Evolutionary conservation across 1,140 invertebrate species (phyloP), one percentile per base, ranked within the genome.

Genomic region (Hirudo medicinalis): DNA sequence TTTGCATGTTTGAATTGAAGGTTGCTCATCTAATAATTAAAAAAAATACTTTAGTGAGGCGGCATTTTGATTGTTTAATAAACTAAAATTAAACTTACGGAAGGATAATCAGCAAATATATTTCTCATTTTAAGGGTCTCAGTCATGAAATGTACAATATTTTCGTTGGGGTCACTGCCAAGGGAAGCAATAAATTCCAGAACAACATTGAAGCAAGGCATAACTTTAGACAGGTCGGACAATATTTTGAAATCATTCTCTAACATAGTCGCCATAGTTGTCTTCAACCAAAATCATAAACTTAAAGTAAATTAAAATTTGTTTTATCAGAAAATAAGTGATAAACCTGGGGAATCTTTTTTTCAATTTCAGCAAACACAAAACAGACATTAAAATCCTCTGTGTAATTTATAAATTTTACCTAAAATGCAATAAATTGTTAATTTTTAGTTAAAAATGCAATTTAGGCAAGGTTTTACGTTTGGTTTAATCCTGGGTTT

Each of bases 261-360:
- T 25, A n/a, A 71, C 2, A 32, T 25, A 25, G 40, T 36, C 20
- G 25, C 4, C 17, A 20, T 54, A 29, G 17, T 5, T 6, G 4
- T 25, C 54, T 57, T 57, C 54, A 57, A 57, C 25, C 54, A 57
- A 57, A 25, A n/a, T 57, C 25, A 57, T 57, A 25, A 57, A 57
- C 54, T 71, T 71, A 25, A 57, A 8, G 6, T 36, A 36, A 36
- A 36, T 36, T 36, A 36, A 36, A 36, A 3, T 36, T 36, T 36
- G 6, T 36, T 36, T 36, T 36, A 6, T n/a, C 32, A 36, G 6
- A 36, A 36, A 36, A 36, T 36, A 36, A 3, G 6, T 36, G 32
- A 36, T 3, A 36, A 71, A 78, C 78, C 77, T 79, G 78, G 54
- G 32, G 66, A 27, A 79, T 79, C 70, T 74, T 76, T 27, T 76